Conservation (phyloP, 1,140 invertebrate species). For the Aradophagus sp. region DNA sequence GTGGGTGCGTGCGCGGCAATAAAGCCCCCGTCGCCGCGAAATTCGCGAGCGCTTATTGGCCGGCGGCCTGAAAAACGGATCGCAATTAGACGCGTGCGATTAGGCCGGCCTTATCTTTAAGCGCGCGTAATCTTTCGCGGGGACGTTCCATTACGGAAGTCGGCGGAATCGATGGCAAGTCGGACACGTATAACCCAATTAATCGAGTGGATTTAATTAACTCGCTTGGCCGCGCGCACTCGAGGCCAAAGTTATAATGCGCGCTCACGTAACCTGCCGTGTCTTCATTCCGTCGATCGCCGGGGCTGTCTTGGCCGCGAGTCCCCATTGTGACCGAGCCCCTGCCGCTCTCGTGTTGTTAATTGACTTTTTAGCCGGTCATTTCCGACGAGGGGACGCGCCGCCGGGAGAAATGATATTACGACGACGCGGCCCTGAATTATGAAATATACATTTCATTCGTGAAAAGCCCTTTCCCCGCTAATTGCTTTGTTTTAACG, state of each 20-base stretch:
- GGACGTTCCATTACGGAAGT: conserved; percentile 45
- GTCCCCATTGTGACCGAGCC: conserved; percentile 18
- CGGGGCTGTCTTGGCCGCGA: conserved; percentile 3
- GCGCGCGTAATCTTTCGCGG: conserved; percentile 45
- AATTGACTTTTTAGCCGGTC: conserved; percentile 64
- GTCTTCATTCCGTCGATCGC: conserved; percentile 55
- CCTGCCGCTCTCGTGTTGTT: conserved; percentile 60
- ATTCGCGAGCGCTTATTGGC: no score
- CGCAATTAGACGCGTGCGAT: conserved; percentile 33
- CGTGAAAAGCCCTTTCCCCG: conserved; percentile 37
- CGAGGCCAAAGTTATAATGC: conserved; percentile 65
- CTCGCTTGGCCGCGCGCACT: conserved; percentile 31
- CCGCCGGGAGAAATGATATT: conserved; percentile 39
- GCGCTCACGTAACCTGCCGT: conserved; percentile 68
- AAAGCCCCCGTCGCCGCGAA: no score
- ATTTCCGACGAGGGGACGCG: conserved; percentile 41
- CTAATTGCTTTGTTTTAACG: conserved; percentile 52
- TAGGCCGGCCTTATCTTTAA: conserved; percentile 33
- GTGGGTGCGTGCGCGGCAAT: no score
- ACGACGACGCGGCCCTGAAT: conserved; percentile 41
- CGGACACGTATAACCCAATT: conserved; percentile 68
- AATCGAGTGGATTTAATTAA: conserved; percentile 70
- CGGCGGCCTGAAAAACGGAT: conserved; percentile 12
- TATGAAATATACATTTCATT: conserved; percentile 56
- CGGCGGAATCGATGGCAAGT: conserved; percentile 59